Base-by-base conservation (phyloP, 2,113 vertebrate species). In the Crocuta crocuta region DNA sequence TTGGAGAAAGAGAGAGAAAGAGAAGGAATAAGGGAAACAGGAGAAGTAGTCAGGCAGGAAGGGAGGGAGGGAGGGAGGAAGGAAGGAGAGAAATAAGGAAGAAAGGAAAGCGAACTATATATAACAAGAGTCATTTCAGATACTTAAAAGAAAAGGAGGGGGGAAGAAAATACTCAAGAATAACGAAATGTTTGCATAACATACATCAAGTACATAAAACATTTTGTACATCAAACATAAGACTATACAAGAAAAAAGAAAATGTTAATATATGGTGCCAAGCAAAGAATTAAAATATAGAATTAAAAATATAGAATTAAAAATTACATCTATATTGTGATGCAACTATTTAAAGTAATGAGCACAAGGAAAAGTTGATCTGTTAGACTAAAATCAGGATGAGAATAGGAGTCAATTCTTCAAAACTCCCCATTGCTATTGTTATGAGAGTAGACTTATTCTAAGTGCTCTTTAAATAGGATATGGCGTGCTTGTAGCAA, bases 281-380 rank as follows among this genome's bases (percentile, higher is more conserved):
- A 33, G 15, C 45, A 15, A 26, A 50, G 7, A 33, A n/a, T 50
- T 50, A 50, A 50, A 50, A 50, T 13, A 87, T 19, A 90, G 24
- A 82, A 61, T 83, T 95, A 91, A 93, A 81, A n/a, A 63, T 58
- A 87, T 19, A 90, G 24, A 82, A 61, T 83, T 95, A 91, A 93
- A 81, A n/a, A 63, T 58, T 55, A 8, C 15, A 55, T 71, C 33
- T 26, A 9, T 16, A 0, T 88, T 82, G 13, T 48, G 63, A 74
- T 66, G 79, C 73, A 43, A 21, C 33, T 31, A 21, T 43, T 33
- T 50, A 55, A 94, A 86, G 28, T n/a, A 55, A 84, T 39, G 9
- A 93, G 48, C 28, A n/a, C 50, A n/a, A 73, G 45, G 9, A 92
- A 21, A 71, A 31, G 19, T 8, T 82, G 21, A 33, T 48, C 28